Evolutionary conservation across 37 sponge, comb jelly and placozoan species (phyloP).

Genomic region (Ephydatia muelleri): DNA sequence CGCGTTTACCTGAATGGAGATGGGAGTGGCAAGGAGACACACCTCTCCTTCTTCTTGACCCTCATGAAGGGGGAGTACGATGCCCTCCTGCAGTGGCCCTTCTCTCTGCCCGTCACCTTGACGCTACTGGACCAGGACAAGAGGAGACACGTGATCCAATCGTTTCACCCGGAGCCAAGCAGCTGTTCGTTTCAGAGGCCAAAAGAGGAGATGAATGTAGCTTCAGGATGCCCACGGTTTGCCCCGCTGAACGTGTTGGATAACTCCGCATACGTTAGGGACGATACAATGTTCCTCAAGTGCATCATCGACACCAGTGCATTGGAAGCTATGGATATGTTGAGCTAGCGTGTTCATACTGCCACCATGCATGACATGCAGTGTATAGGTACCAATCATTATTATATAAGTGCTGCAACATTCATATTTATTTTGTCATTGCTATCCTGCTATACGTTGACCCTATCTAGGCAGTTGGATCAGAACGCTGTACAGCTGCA

Average conservation of each 20-base stretch:
- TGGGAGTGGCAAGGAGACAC: constrained; percentile 72
- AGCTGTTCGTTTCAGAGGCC: constrained; percentile 72
- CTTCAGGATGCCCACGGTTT: constrained; percentile 88
- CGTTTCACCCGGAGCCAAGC: constrained; percentile 69
- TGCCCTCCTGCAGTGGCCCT: constrained; percentile 86
- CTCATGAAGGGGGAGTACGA: constrained; percentile 89
- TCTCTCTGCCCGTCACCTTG: constrained; percentile 68
- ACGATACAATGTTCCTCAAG: constrained; percentile 82
- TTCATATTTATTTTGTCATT: no score
- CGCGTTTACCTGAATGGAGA: constrained; percentile 87
- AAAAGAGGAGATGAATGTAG: constrained; percentile 77
- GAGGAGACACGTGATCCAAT: constrained; percentile 53
- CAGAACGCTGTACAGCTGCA: no score
- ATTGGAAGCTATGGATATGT: no score
- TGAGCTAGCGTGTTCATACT: no score
- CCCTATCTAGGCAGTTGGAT: no score
- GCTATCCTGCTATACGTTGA: no score
- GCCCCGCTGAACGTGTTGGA: constrained; percentile 63
- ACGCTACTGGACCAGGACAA: constrained; percentile 68
- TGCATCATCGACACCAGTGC: constrained; percentile 40
- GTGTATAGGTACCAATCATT: no score
- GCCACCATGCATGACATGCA: no score
- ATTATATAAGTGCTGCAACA: no score
- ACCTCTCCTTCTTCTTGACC: constrained; percentile 82
- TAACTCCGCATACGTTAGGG: constrained; percentile 57